phyloP scores from a whole-genome alignment of 2,113 vertebrate species.

The Paraplagusia blochii region DNA sequence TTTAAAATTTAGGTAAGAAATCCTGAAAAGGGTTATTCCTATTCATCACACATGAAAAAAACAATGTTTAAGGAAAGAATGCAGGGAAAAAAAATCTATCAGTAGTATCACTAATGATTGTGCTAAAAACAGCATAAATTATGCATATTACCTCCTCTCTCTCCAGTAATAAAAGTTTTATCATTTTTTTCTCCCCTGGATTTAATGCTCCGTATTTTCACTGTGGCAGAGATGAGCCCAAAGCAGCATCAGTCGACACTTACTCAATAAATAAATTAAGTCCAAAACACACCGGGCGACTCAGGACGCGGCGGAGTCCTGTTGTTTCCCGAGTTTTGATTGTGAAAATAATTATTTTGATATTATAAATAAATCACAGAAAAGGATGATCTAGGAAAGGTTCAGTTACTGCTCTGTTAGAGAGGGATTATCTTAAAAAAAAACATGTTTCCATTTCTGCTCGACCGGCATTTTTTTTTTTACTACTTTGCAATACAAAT shows the following conservation, averaged over 20 bases:
- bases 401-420: no score
- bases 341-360: no score
- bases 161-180: constrained; percentile 99
- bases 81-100: constrained; percentile 81
- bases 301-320: no score
- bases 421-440: constrained; percentile 4
- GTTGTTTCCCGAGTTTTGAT: no score
- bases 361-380: no score
- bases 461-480: constrained; percentile 28
- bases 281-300: constrained; percentile 79
- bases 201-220: constrained; percentile 94
- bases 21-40: constrained; percentile 88
- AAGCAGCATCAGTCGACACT: constrained; percentile 87
- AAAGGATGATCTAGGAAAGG: no score
- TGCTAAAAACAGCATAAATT: constrained; percentile 99
- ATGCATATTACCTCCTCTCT: constrained; percentile 99
- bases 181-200: constrained; percentile 88
- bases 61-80: not conserved
- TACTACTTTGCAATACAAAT: constrained; percentile 33
- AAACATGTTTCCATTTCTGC: constrained; percentile 32
- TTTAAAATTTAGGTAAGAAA: constrained; percentile 85
- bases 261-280: constrained; percentile 86
- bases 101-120: constrained; percentile 99
- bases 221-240: constrained; percentile 85
- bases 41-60: constrained; percentile 76